Evolutionary conservation across 2,888 invertebrate genomes (phyloP).

Genomic region (Parelbella ahira): DNA sequence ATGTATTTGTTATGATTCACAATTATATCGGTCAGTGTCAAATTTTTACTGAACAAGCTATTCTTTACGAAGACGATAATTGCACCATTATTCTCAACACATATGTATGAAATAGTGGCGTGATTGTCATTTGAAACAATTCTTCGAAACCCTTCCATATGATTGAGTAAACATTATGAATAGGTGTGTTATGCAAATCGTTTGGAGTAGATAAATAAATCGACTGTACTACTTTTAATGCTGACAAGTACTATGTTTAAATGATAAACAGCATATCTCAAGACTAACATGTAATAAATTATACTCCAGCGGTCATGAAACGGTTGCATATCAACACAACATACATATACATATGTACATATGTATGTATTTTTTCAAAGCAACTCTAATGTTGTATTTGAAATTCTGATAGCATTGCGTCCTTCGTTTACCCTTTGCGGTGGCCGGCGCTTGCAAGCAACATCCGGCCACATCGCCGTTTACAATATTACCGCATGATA

Average conservation of each 20-base stretch:
- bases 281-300: no score
- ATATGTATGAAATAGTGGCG: constrained; percentile 4
- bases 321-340: constrained; percentile 8
- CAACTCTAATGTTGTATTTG: constrained; percentile 40
- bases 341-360: no score
- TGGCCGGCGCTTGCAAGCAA: constrained; percentile 45
- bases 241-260: no score
- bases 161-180: no score
- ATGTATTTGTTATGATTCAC: background rate
- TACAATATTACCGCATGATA: constrained; percentile 28
- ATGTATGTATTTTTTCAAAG: no score
- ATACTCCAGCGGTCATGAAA: no score
- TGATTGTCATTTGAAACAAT: constrained; percentile 9
- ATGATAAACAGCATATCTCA: no score
- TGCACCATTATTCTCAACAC: no score
- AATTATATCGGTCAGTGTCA: constrained; percentile 13
- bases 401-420: constrained; percentile 57
- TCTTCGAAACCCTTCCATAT: constrained; percentile 2
- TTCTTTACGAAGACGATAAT: no score
- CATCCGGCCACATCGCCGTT: constrained; percentile 51
- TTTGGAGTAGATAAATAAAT: no score
- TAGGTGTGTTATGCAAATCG: no score
- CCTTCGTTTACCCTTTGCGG: constrained; percentile 64
- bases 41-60: constrained; percentile 1
- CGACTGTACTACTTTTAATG: no score